Evolutionary conservation across 2,113 vertebrate genomes (phyloP).

Genomic region (Rhinolophus sinicus): DNA sequence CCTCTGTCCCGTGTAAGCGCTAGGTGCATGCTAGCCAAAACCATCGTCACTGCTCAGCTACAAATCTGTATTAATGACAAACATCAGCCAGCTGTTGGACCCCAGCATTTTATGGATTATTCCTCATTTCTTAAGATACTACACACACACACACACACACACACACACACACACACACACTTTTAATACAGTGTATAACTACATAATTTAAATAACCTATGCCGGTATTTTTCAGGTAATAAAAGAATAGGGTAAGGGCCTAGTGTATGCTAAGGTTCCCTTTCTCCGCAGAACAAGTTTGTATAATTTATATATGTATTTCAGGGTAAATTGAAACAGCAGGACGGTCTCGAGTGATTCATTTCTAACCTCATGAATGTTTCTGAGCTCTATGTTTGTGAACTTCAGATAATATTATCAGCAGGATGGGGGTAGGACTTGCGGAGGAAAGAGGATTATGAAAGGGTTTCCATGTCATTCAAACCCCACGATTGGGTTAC

Average conservation of each 20-base stretch:
- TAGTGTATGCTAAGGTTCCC: conserved; percentile 19
- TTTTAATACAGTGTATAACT: conserved; percentile 53
- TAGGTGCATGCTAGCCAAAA: not conserved
- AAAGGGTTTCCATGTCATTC: not conserved
- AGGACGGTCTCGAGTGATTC: conserved; percentile 47
- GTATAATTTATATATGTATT: conserved; percentile 46
- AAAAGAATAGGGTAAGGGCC: conserved; percentile 49
- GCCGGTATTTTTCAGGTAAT: conserved; percentile 66
- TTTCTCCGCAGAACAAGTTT: conserved; percentile 63
- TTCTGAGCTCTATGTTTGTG: conserved; percentile 26
- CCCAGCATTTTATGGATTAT: not conserved
- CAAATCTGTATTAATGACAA: not conserved
- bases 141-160: too few relatives aligned
- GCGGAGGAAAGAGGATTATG: conserved; percentile 4
- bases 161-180: not conserved
- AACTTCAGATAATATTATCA: conserved; percentile 62
- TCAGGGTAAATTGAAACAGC: conserved; percentile 52
- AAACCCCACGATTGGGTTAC: conserved; percentile 59
- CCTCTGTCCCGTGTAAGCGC: not conserved
- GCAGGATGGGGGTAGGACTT: not conserved
- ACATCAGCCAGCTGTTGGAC: conserved; percentile 33
- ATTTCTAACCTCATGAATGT: not conserved
- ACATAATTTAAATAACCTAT: conserved; percentile 54
- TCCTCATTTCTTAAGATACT: conserved; percentile 16
- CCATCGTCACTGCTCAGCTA: not conserved